A percentile compares a stretch with the other conserved stretches of the same genome.
These are phyloP conservation scores for Mimas tiliae DNA, from an alignment of 2,888 invertebrate species.

Conservation along the genomic window DNA sequence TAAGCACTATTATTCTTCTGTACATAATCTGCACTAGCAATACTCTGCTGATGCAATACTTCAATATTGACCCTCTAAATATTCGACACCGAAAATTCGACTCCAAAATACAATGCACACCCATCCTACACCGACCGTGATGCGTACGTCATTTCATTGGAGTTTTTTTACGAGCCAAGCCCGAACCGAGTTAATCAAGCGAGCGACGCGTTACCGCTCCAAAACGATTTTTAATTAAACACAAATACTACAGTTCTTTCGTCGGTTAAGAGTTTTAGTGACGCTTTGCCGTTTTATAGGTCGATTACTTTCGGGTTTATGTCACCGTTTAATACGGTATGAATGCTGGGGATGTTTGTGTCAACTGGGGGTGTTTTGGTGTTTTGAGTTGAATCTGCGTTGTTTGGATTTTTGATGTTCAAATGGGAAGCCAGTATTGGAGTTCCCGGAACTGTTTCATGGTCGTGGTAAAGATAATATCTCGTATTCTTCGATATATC, in stretches of 20 bases:
- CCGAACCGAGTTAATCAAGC: conserved; percentile 70
- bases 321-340: conserved; percentile 8
- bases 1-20: too few species aligned
- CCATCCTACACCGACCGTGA: conserved; percentile 38
- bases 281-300: conserved; percentile 14
- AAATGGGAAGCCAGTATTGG: too few species aligned
- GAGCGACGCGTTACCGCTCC: conserved; percentile 49
- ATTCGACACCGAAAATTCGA: background rate
- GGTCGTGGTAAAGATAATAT: too few species aligned
- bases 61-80: too few species aligned
- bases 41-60: too few species aligned
- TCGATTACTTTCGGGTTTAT: conserved; percentile 20
- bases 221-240: conserved; percentile 76
- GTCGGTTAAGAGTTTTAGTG: conserved; percentile 54
- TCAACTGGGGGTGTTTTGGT: background rate
- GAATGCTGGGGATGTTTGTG: background rate
- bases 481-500: too few species aligned
- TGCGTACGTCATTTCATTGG: conserved; percentile 57
- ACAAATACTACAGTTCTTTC: conserved; percentile 63
- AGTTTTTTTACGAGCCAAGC: conserved; percentile 63
- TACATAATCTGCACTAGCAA: too few species aligned
- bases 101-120: conserved; percentile 32
- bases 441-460: too few species aligned
- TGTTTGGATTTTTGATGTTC: background rate
- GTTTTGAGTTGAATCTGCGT: too few species aligned